These are phyloP conservation scores for Leucoraja ocellata DNA, from an alignment of 2,797 vertebrate species.

Conservation along the genomic window DNA sequence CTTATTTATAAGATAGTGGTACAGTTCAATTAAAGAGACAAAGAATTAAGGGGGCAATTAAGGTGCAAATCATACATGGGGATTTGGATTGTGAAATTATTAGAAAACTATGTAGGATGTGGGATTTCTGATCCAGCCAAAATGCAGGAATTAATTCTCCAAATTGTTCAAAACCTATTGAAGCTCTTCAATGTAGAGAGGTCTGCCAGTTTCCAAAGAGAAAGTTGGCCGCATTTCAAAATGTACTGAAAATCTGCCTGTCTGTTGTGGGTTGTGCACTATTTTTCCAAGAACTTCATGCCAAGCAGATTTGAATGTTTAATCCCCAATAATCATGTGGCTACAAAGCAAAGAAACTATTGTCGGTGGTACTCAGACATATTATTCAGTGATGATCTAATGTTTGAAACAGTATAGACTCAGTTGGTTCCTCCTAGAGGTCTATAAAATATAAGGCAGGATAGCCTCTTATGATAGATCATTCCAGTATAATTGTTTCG, in stretches of 20 bases:
- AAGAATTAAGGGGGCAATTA: neutral
- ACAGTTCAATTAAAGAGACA: neutral
- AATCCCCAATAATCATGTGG: neutral
- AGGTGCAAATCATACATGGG: neutral
- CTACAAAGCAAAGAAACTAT: neutral
- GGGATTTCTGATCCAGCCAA: slow-evolving; percentile 19
- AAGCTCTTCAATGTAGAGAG: neutral
- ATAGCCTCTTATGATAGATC: neutral
- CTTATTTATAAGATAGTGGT: neutral
- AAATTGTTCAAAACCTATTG: neutral
- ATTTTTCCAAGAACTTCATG: neutral
- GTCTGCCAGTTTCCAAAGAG: neutral
- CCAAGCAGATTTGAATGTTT: neutral
- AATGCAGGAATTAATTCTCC: neutral
- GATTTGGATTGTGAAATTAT: neutral
- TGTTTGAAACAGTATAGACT: neutral
- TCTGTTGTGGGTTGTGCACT: neutral
- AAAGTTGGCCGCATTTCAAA: neutral
- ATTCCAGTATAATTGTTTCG: neutral
- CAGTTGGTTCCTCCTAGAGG: neutral
- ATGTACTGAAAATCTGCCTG: neutral
- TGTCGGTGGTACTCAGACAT: neutral
- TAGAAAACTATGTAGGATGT: neutral
- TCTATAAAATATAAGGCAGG: neutral
- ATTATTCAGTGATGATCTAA: neutral